phyloP scores from a whole-genome alignment of 2,113 vertebrate genomes.

The Turnix velox region DNA sequence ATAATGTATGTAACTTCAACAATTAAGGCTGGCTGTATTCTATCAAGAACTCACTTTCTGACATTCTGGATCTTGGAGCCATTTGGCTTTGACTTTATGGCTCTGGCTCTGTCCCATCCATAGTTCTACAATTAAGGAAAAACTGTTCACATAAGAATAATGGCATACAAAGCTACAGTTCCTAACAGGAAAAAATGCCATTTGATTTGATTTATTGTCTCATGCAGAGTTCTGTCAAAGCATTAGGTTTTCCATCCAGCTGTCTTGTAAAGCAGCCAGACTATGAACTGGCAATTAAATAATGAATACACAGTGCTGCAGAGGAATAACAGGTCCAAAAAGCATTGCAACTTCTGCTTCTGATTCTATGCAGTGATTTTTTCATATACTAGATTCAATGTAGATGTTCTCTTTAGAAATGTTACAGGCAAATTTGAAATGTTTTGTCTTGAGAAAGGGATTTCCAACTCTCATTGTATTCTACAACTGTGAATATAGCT shows the following conservation, averaged over 20 bases:
- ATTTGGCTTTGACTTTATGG: not conserved
- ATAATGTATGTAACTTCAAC: not conserved
- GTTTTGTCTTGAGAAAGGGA: not conserved
- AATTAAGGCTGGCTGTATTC: not conserved
- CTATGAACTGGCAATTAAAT: not conserved
- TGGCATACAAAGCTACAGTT: not conserved
- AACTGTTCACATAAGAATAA: not conserved
- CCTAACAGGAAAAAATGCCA: not conserved
- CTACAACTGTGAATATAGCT: not conserved
- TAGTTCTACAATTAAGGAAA: not conserved
- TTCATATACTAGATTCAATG: not conserved
- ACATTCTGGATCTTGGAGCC: not conserved
- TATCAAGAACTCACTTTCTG: not conserved
- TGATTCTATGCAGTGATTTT: not conserved
- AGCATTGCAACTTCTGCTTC: not conserved
- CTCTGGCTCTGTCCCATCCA: not conserved
- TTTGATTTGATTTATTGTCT: not conserved
- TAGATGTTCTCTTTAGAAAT: not conserved
- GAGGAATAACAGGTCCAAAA: not conserved
- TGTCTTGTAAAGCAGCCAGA: not conserved
- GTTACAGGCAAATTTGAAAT: not conserved
- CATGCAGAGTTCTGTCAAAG: not conserved
- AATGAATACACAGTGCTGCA: not conserved
- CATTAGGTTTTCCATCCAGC: not conserved
- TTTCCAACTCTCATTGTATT: not conserved